A percentile compares a stretch with the other conserved stretches of the same genome.
Evolutionary conservation across 2,888 invertebrate species (phyloP).

Genomic region (Incurvaria masculella): DNA sequence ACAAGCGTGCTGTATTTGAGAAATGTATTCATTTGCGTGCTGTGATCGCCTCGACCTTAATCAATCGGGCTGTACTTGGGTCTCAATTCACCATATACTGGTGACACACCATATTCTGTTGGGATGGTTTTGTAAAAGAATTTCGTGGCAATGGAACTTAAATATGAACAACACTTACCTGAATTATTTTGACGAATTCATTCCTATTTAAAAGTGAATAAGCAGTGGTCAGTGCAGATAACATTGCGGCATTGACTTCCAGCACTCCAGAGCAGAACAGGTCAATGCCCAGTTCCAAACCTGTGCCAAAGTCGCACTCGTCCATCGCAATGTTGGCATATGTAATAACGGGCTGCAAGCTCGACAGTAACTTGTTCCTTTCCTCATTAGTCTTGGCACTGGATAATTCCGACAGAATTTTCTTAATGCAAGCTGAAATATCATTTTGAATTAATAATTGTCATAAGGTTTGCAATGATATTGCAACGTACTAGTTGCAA

Average conservation of each 20-base stretch:
- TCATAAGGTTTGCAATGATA: no score
- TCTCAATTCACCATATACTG: no score
- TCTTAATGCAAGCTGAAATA: constrained; percentile 61
- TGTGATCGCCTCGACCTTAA: no score
- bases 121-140: no score
- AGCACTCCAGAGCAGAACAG: constrained; percentile 74
- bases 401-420: constrained; percentile 64
- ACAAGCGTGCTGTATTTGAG: no score
- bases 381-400: constrained; percentile 57
- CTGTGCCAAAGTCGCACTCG: constrained; percentile 93
- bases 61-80: no score
- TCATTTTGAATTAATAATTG: neutral
- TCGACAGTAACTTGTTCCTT: constrained; percentile 59
- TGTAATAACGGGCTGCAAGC: constrained; percentile 78
- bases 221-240: constrained; percentile 66
- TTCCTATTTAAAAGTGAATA: constrained; percentile 73
- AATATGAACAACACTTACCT: constrained; percentile 30
- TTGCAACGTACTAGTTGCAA: no score
- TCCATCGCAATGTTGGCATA: constrained; percentile 87
- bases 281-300: constrained; percentile 84
- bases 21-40: no score
- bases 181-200: constrained; percentile 69
- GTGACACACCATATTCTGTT: no score
- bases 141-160: neutral
- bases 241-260: constrained; percentile 63